Evolutionary conservation across 2,797 vertebrate genomes (phyloP), one percentile per base, ranked within the genome.

Genomic region (Pseudochromis fuscus): DNA sequence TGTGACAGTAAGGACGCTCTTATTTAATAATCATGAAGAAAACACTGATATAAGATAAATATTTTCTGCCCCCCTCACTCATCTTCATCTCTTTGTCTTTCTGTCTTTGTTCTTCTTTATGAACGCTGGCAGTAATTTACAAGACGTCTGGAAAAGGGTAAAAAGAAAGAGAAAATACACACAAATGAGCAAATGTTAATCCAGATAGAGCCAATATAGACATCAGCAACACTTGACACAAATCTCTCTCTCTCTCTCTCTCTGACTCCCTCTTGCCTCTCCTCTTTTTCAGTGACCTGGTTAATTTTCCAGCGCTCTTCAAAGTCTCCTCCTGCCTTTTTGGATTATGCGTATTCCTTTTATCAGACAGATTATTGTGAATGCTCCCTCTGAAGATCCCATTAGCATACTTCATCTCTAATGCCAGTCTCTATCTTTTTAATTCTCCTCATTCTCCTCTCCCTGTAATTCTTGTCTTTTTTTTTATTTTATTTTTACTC

Each of bases 311-410:
- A 25, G 51, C 16, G 5, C 70, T 75, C 44, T 56, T 9, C 48
- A 25, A 67, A 69, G 58, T 57, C n/a, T n/a, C 55, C 40, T 21
- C 51, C 68, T 74, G 70, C 56, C 80, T 51, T 67, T 76, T 35
- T 58, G 75, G 80, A 87, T 89, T 77, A 88, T 67, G 72, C 66
- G 42, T 69, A 42, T 67, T 81, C 60, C 62, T 77, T 87, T 86
- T 67, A 77, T 84, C 76, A 59, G 21, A 51, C 69, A 72, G 76
- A 89, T 89, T 85, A 85, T 67, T 55, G 56, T 40, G 73, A 89
- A 75, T 60, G 59, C 67, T 85, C 67, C 74, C 28, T 52, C 60
- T 58, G 68, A 80, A 78, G 44, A 56, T 79, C 63, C 59, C 64
- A 46, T 79, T 79, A 59, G 65, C 46, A 44, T 30, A 55, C 75